Evolutionary conservation across 2,888 invertebrate species (phyloP), one percentile per base, ranked within the genome.

Genomic region (Nudaria mundana): DNA sequence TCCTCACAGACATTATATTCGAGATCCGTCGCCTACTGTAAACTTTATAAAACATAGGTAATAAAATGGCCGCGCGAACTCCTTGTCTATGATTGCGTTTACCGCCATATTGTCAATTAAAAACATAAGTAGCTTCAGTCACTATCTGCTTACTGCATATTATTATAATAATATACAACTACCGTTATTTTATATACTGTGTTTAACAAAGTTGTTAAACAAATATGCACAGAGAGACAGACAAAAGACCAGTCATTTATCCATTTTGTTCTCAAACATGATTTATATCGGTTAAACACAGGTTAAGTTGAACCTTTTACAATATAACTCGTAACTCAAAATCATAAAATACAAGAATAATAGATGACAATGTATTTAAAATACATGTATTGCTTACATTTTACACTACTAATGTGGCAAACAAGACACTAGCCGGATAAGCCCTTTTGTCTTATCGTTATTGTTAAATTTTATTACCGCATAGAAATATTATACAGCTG

Each of bases 231-330:
- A 28, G 11, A 31, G 36, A 37, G 31, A 31, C 29, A 14, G 34
- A 56, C 48, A 52, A 53, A 44, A 36, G 44, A 48, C 26, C 18
- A 25, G 28, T 12, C 40, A 55, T 48, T 45, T 41, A 44, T 40
- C 45, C 41, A 44, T 43, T 38, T 38, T 45, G 44, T 52, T 40
- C 43, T 31, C 43, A 30, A 35, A 40, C 28, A 34, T 55, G 59
- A 56, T 58, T 56, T 56, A 58, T 55, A 40, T 29, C 48, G 14
- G 11, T 37, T 56, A 56, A 56, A 52, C 44, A 51, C 40, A 42
- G 58, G 51, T 51, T 48, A 40, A 51, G 46, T 41, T 30, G 14
- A 6, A 15, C 15, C 32, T 31, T 36, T 56, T 53, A 50, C n/a
- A 44, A 28, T 13, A 43, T 36, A 39, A 30, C 15, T 51, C 45